A percentile compares a stretch with the other conserved stretches of the same genome.
Conservation (phyloP, 2,113 vertebrate species). For the Ursus arctos region DNA sequence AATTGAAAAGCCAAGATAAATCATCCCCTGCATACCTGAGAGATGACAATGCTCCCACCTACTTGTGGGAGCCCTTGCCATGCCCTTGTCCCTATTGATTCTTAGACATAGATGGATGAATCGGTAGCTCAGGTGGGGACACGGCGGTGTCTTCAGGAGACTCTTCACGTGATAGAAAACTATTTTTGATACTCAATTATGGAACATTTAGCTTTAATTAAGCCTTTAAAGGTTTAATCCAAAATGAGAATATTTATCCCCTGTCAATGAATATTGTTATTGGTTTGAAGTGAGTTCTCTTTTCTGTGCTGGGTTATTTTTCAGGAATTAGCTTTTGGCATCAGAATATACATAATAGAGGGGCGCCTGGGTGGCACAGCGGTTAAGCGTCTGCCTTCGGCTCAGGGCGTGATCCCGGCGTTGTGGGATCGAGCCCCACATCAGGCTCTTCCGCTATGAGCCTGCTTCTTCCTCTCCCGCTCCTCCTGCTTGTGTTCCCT, state of each 20-base stretch:
- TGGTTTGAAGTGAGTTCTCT: conserved; percentile 68
- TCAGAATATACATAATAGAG: conserved; percentile 52
- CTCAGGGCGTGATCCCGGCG: too few species aligned
- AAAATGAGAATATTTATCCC: conserved; percentile 61
- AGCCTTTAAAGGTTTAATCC: conserved; percentile 66
- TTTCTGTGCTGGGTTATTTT: conserved; percentile 76
- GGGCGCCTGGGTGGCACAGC: too few species aligned
- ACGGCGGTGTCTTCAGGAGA: neutral
- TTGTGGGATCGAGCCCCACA: too few species aligned
- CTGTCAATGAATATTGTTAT: conserved; percentile 60
- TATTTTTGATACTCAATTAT: neutral
- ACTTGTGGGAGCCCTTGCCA: neutral
- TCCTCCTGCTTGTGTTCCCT: too few species aligned
- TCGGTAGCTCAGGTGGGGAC: neutral
- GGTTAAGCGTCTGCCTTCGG: too few species aligned
- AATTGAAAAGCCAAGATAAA: neutral
- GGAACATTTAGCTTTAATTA: conserved; percentile 32
- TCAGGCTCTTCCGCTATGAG: too few species aligned
- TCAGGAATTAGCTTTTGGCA: conserved; percentile 74
- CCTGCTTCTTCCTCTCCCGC: too few species aligned
- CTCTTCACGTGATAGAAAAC: neutral
- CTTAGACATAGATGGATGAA: neutral
- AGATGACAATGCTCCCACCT: neutral
- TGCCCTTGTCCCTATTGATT: neutral
- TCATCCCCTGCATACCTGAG: neutral